Conservation (phyloP, 2,888 invertebrate species). For the Mycalesis mineus region DNA sequence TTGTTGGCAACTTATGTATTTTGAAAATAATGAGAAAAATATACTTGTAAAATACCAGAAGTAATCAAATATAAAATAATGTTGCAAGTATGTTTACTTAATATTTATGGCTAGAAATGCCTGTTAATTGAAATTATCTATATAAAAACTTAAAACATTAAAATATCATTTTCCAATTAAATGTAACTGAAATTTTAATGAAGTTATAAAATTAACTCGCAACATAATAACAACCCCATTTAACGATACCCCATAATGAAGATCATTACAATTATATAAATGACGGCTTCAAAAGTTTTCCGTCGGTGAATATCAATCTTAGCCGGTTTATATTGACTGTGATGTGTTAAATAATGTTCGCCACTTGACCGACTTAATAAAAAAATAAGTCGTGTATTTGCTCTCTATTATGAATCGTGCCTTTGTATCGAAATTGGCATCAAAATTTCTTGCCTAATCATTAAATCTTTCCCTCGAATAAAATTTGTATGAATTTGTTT, state of each 20-base stretch:
- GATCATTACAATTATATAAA: background rate
- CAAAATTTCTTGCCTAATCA: constrained; percentile 6
- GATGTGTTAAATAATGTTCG: constrained; percentile 29
- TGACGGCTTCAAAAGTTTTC: background rate
- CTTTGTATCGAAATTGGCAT: constrained; percentile 2
- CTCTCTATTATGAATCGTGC: constrained; percentile 12
- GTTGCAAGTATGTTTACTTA: no score
- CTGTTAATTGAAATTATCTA: no score
- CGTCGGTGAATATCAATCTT: constrained; percentile 18
- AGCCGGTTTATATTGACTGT: constrained; percentile 30
- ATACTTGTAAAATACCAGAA: no score
- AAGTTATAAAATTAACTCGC: no score
- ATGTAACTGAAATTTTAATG: background rate
- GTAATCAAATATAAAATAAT: no score
- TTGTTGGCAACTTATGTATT: no score
- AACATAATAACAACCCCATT: background rate
- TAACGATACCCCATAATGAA: background rate
- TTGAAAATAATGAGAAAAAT: no score
- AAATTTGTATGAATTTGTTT: background rate
- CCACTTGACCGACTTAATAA: constrained; percentile 16
- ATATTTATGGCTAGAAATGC: no score
- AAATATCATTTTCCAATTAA: background rate
- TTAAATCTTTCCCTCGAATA: background rate
- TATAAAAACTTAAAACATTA: background rate
- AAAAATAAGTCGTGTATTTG: background rate